Percentiles rank a stretch among this genome's conserved stretches.
phyloP scores from a whole-genome alignment of 2,113 vertebrate species.

The Triplophysa rosa region DNA sequence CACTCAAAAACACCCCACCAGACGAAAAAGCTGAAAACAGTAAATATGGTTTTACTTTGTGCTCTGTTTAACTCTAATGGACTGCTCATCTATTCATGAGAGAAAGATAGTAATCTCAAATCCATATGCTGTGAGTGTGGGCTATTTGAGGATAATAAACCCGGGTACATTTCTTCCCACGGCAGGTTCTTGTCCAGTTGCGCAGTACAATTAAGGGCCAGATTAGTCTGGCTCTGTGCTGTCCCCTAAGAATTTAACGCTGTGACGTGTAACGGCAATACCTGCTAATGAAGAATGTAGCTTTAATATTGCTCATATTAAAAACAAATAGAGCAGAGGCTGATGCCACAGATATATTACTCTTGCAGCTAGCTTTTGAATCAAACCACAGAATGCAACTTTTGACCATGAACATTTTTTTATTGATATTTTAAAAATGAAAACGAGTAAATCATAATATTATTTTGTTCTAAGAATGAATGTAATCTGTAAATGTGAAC shows the following conservation, averaged over 20 bases:
- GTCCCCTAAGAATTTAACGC: background rate
- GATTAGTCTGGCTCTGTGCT: slow-evolving; percentile 27
- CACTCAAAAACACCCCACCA: slow-evolving; percentile 1
- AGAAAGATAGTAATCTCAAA: slow-evolving; percentile 49
- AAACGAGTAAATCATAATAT: no score
- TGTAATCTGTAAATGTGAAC: no score
- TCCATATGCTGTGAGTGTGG: slow-evolving; percentile 42
- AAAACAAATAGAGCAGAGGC: background rate
- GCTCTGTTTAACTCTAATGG: slow-evolving; percentile 27
- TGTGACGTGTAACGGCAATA: background rate
- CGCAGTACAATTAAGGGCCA: slow-evolving; percentile 1
- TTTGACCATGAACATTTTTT: no score
- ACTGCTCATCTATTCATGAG: slow-evolving; percentile 42
- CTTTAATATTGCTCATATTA: background rate
- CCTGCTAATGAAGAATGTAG: background rate
- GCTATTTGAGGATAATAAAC: slow-evolving; percentile 52
- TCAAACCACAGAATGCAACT: background rate
- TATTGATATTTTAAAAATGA: no score
- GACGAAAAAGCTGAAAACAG: background rate
- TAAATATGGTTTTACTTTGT: background rate
- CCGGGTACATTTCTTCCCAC: slow-evolving; percentile 39
- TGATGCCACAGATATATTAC: background rate
- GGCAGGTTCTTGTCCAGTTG: slow-evolving; percentile 19
- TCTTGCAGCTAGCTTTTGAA: no score
- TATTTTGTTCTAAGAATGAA: no score